Conservation (phyloP, 2,797 vertebrate species). For the Anas capensis region DNA sequence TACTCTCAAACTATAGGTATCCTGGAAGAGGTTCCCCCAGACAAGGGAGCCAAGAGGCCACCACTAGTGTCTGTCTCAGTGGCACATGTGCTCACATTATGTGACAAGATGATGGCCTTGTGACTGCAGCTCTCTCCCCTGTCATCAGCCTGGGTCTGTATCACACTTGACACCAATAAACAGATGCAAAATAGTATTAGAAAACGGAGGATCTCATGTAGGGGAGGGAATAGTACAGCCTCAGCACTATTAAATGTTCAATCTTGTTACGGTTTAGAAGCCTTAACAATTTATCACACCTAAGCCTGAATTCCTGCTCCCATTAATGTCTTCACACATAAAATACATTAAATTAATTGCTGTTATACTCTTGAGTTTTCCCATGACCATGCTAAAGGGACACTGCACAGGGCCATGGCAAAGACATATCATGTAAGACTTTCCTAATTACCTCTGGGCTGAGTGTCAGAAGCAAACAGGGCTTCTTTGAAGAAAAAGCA, state of each 20-base stretch:
- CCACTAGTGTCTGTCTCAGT: neutral
- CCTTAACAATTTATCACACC: neutral
- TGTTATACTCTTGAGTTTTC: neutral
- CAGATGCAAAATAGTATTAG: neutral
- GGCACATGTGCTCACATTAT: rapidly evolving
- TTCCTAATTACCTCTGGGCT: neutral
- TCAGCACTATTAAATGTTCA: neutral
- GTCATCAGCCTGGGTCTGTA: neutral
- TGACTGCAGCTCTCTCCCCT: neutral
- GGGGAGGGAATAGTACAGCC: neutral
- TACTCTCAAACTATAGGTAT: neutral
- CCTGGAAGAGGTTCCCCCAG: neutral
- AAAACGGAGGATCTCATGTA: neutral
- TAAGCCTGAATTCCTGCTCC: neutral
- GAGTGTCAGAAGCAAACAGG: neutral
- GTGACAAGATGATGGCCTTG: rapidly evolving
- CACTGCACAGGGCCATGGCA: neutral
- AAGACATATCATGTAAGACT: neutral
- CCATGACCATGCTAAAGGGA: neutral
- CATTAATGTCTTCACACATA: neutral
- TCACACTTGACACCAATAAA: neutral
- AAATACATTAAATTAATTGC: neutral
- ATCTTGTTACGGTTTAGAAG: neutral
- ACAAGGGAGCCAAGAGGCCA: neutral
- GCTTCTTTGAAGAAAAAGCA: neutral